Conservation (phyloP, 2,113 vertebrate genomes). For the Thamnophis sirtalis region DNA sequence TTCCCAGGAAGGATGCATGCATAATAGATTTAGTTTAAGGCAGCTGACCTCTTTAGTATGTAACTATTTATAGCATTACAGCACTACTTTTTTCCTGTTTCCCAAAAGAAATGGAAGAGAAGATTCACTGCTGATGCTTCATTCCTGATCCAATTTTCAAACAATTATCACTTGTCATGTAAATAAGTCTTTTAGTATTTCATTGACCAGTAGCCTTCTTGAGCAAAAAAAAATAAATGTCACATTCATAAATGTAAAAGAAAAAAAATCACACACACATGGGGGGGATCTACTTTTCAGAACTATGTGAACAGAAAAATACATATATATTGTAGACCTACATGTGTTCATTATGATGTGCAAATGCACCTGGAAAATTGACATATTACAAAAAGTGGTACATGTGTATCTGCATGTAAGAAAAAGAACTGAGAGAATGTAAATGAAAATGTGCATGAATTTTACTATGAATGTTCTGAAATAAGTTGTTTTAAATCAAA, state of each 20-base stretch:
- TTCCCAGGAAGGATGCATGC: background rate
- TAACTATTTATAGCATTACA: background rate
- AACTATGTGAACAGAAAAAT: background rate
- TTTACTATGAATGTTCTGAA: background rate
- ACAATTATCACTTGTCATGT: background rate
- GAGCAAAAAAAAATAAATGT: background rate
- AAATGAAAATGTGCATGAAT: background rate
- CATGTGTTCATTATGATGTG: background rate
- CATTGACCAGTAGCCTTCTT: background rate
- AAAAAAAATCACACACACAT: background rate
- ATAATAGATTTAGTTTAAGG: background rate
- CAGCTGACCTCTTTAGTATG: background rate
- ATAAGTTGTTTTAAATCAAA: background rate
- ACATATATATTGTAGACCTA: background rate
- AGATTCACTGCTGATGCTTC: background rate
- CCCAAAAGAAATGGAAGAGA: background rate
- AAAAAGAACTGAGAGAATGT: background rate
- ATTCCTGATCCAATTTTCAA: background rate
- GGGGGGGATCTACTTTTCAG: background rate
- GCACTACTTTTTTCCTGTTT: background rate
- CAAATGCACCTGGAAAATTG: background rate
- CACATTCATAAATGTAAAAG: background rate
- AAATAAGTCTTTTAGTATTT: background rate
- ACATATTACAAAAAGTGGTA: background rate
- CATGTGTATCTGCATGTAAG: background rate